A percentile compares a stretch with the other conserved stretches of the same genome.
Evolutionary conservation across 2,113 vertebrate species (phyloP).

Genomic region (Tor tambroides): DNA sequence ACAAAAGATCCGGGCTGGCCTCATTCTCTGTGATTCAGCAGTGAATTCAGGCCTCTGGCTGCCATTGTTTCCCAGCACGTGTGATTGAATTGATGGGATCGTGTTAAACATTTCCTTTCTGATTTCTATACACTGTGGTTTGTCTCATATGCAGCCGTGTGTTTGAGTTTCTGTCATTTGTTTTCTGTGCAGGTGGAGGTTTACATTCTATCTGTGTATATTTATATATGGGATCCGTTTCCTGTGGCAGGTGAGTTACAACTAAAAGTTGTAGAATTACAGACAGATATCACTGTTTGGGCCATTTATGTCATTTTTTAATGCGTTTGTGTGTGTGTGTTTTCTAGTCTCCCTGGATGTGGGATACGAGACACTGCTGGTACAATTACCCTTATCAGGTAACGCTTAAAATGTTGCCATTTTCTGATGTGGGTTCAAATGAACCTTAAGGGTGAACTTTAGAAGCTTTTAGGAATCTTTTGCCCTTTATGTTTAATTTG

Average conservation of each 20-base stretch:
- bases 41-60: neutral
- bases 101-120: no score
- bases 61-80: neutral
- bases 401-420: conserved; percentile 42
- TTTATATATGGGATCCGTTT: conserved; percentile 92
- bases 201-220: conserved; percentile 93
- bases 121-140: no score
- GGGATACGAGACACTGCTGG: conserved; percentile 97
- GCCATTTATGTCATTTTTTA: conserved; percentile 15
- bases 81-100: neutral
- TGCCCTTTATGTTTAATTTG: neutral
- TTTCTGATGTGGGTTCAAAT: neutral
- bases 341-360: conserved; percentile 89
- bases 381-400: conserved; percentile 96
- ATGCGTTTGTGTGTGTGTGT: conserved; percentile 19
- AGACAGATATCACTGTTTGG: neutral
- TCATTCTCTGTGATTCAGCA: neutral
- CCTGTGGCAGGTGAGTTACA: conserved; percentile 89
- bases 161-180: neutral
- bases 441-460: neutral
- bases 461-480: neutral
- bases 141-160: neutral
- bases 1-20: neutral
- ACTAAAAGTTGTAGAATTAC: neutral
- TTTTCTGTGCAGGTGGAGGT: conserved; percentile 87